Base-by-base conservation (phyloP, 2,113 vertebrate genomes). In the Rynchops niger region DNA sequence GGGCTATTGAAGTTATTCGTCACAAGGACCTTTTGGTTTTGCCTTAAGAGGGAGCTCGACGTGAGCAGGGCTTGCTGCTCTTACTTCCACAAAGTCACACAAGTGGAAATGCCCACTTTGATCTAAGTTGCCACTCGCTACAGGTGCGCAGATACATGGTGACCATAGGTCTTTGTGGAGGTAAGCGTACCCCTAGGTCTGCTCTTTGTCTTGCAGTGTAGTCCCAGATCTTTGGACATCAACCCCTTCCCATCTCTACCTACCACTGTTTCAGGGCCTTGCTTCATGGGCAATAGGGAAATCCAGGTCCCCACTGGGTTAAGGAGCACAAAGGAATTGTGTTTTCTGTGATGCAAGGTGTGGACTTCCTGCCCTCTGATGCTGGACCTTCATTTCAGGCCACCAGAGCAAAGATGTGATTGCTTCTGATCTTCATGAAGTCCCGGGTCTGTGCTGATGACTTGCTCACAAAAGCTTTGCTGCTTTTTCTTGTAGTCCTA, bases 241-340 rank as follows among this genome's bases (percentile, higher is more conserved):
- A 47, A 10, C 27, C 42, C 26, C 86, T 65, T 12, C 61, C 8
- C 27, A 26, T 65, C 52, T 53, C 34, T 56, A 40, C 30, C 15
- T 40, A 61, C 15, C 36, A 82, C 9, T 50, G 9, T 40, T 70
- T 88, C 71, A 81, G 59, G 62, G 19, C 12, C n/a, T 73, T 93
- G 15, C 4, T 83, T 86, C 50, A 21, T 15, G 12, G 4, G 59
- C 9, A 86, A 70, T 23, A 12, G 22, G 19, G 15, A 82, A 78
- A 81, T 71, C 5, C 43, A 45, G 9, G n/a, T 58, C 15, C 2
- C 12, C 22, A 0, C 2, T 2, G 4, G 36, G 4, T 45, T 61
- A 53, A 29, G 38, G 34, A 83, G 5, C 12, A 73, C 42, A 88
- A 82, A 70, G 2, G 42, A 15, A 27, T 43, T 12, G 74, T 93